Evolutionary conservation across 2,113 vertebrate genomes (phyloP).

Genomic region (Xiphophorus hellerii): DNA sequence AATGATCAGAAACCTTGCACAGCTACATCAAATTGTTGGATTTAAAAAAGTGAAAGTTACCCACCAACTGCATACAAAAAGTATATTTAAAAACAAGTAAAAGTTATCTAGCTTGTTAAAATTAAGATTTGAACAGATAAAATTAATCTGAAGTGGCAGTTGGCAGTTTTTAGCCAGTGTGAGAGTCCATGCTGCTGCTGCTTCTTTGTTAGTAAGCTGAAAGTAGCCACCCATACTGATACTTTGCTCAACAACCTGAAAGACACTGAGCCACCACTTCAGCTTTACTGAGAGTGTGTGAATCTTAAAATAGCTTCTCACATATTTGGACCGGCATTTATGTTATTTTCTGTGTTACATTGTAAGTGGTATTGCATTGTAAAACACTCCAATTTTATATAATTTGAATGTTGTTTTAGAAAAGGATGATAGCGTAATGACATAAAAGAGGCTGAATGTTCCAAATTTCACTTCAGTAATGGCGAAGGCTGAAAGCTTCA

Average conservation of each 20-base stretch:
- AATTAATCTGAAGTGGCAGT: slow-evolving; percentile 8
- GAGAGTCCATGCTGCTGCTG: slow-evolving; percentile 26
- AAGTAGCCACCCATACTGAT: slow-evolving; percentile 19
- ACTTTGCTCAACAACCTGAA: slow-evolving; percentile 39
- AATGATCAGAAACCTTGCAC: slow-evolving; percentile 25
- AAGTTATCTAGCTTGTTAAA: slow-evolving; percentile 11
- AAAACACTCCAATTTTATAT: no score
- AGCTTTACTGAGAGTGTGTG: slow-evolving; percentile 27
- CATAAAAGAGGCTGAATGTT: no score
- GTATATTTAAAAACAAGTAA: not conserved
- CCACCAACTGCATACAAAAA: no score
- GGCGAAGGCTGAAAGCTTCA: no score
- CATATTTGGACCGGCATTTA: no score
- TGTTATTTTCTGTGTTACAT: no score
- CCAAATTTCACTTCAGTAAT: no score
- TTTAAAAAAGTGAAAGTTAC: no score
- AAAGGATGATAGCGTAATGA: no score
- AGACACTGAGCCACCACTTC: slow-evolving; percentile 35
- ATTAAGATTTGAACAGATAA: slow-evolving; percentile 18
- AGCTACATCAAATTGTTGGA: not conserved
- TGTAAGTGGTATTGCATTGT: no score
- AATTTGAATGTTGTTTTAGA: no score
- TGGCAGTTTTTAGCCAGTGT: slow-evolving; percentile 9
- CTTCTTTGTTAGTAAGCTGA: slow-evolving; percentile 27
- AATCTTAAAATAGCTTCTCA: no score